Evolutionary conservation across 2,888 invertebrate genomes (phyloP).

Genomic region (Sesia apiformis): DNA sequence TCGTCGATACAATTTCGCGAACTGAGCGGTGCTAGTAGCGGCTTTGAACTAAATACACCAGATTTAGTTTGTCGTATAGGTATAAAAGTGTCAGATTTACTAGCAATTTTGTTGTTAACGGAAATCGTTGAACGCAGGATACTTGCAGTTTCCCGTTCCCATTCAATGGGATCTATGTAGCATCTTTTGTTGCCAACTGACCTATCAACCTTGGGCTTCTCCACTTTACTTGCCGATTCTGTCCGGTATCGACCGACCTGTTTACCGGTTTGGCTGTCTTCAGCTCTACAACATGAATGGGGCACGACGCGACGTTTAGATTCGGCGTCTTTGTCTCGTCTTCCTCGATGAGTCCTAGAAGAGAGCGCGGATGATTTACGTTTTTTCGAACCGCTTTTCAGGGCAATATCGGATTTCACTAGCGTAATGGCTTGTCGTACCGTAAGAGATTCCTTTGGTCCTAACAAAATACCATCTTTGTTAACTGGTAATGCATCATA

Average conservation of each 20-base stretch:
- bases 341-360: constrained; percentile 64
- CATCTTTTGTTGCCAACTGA: constrained; percentile 71
- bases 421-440: constrained; percentile 67
- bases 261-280: constrained; percentile 31
- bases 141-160: constrained; percentile 75
- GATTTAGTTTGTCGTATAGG: constrained; percentile 49
- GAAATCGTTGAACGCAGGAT: constrained; percentile 65
- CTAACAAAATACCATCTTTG: constrained; percentile 49
- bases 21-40: constrained; percentile 29
- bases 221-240: constrained; percentile 54
- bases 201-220: constrained; percentile 52
- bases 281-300: constrained; percentile 58
- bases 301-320: constrained; percentile 52
- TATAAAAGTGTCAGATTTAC: constrained; percentile 32
- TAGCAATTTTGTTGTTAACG: constrained; percentile 51
- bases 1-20: constrained; percentile 37
- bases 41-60: constrained; percentile 32
- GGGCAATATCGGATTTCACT: constrained; percentile 52
- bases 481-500: constrained; percentile 51
- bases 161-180: constrained; percentile 66
- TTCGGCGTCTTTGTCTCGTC: constrained; percentile 60
- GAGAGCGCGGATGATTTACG: constrained; percentile 67
- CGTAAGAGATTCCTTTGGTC: constrained; percentile 49
- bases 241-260: constrained; percentile 51
- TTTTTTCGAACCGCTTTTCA: constrained; percentile 57